Evolutionary conservation across 2,113 vertebrate species (phyloP).

Genomic region (Tachysurus vachellii): DNA sequence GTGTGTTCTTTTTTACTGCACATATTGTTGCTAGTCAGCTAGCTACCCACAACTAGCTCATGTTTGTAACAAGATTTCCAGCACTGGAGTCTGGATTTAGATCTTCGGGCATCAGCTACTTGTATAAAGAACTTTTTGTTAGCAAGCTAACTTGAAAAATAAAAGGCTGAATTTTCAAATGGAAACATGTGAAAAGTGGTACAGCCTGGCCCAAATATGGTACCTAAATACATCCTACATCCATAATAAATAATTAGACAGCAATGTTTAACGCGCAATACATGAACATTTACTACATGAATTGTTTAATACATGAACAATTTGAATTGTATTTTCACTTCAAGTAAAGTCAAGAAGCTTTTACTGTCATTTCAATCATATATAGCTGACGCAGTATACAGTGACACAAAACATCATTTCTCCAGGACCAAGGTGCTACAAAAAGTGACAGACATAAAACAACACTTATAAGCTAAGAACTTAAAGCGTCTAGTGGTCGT

Average conservation of each 20-base stretch:
- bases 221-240: neutral
- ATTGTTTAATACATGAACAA: too few species aligned
- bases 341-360: too few species aligned
- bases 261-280: neutral
- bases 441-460: too few species aligned
- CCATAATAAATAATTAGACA: neutral
- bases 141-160: too few species aligned
- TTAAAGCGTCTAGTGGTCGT: too few species aligned
- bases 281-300: neutral
- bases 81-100: neutral
- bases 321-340: neutral
- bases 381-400: too few species aligned
- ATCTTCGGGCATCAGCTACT: neutral
- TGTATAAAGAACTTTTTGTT: neutral
- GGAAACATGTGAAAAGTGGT: too few species aligned
- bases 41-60: neutral
- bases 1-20: neutral
- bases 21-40: neutral
- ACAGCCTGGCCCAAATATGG: too few species aligned
- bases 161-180: neutral
- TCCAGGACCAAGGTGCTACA: too few species aligned
- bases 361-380: too few species aligned
- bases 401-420: too few species aligned
- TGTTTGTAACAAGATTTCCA: neutral
- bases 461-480: too few species aligned